Conservation (phyloP, 2,113 vertebrate genomes). For the Sceloporus tristichus region DNA sequence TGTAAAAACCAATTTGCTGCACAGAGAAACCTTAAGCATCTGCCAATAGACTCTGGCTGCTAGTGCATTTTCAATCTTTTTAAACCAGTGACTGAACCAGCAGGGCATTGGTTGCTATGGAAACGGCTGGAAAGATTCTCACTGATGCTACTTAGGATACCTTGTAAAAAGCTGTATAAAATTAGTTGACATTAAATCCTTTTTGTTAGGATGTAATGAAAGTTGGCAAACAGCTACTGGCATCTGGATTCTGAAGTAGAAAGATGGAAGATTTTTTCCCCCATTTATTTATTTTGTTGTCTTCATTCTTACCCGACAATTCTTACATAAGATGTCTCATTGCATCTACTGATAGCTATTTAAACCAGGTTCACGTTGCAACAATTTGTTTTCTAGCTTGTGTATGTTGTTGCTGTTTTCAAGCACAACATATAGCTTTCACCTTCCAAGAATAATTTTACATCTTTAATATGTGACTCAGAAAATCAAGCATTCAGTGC, state of each 20-base stretch:
- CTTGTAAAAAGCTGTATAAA: constrained; percentile 76
- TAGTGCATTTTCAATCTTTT: constrained; percentile 65
- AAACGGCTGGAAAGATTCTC: constrained; percentile 77
- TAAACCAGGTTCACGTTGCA: constrained; percentile 45
- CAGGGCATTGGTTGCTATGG: constrained; percentile 76
- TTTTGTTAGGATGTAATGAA: constrained; percentile 62
- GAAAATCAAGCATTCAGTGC: constrained; percentile 34
- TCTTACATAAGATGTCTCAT: constrained; percentile 51
- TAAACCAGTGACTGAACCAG: constrained; percentile 76
- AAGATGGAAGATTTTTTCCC: constrained; percentile 22
- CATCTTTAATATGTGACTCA: neutral
- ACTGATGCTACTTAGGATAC: constrained; percentile 80
- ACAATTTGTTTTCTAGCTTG: constrained; percentile 31
- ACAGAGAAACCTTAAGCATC: constrained; percentile 38
- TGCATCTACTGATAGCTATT: constrained; percentile 46
- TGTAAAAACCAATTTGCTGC: constrained; percentile 54
- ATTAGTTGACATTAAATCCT: constrained; percentile 74
- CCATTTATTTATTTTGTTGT: neutral
- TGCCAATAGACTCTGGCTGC: constrained; percentile 57
- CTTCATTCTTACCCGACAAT: constrained; percentile 32
- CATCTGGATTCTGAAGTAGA: constrained; percentile 35
- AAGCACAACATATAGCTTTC: constrained; percentile 29
- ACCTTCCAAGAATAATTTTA: constrained; percentile 35
- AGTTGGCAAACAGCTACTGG: constrained; percentile 62
- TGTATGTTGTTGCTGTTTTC: constrained; percentile 7